Base-by-base conservation (phyloP, 2,888 invertebrate genomes). In the Microdon myrmicae region DNA sequence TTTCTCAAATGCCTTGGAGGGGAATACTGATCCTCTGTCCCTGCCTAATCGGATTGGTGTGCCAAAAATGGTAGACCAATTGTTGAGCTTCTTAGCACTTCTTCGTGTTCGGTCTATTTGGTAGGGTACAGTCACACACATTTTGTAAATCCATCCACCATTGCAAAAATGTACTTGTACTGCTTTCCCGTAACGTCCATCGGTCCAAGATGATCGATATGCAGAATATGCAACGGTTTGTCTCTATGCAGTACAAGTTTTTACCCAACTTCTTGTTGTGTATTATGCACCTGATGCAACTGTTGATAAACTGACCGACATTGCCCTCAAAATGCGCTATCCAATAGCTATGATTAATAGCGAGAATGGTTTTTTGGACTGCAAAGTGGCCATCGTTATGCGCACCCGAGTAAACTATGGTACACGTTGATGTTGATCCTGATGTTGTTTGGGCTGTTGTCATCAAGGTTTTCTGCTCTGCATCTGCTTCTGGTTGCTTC, bases 181-280 rank as follows among this genome's bases (percentile, higher is more conserved):
- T 54, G 32, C n/a, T 45, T 54, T 9, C 7, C 14, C 5, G 34
- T 34, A 10, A 12, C n/a, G 12, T 19, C 34, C 20, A 34, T 34
- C 10, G 34, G 34, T 1, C 43, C 44, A n/a, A 45, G 25, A 7
- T 54, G 37, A 17, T 55, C 55, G 2, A 56, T 23, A 17, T 45
- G 32, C 2, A 56, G 13, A 1, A 47, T 56, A n/a, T 47, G 39
- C 10, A 29, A 20, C 14, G 22, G 12, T n/a, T n/a, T n/a, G n/a
- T n/a, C n/a, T n/a, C n/a, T n/a, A n/a, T n/a, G n/a, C n/a, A n/a
- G n/a, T n/a, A n/a, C n/a, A n/a, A n/a, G n/a, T 74, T 67, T 37
- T 73, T 75, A 0, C 76, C 75, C 3, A 45, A 43, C 43, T 76
- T 59, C 17, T 34, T 56, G 7, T 53, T 58, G 17, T 31, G 10